Evolutionary conservation across 2,888 invertebrate species (phyloP), one percentile per base, ranked within the genome.

Genomic region (Halictus quadricinctus): DNA sequence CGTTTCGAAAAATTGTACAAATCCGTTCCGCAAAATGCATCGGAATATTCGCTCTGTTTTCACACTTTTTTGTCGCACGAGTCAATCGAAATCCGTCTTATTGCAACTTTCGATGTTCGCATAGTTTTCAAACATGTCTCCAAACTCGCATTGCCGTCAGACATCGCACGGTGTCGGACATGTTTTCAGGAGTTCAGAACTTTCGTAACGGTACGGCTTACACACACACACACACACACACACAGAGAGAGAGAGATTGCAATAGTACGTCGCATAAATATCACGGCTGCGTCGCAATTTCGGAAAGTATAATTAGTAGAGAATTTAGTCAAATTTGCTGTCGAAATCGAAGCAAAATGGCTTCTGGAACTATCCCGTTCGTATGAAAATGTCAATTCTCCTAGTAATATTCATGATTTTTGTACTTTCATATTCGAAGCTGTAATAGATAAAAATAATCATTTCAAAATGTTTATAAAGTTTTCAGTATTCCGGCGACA

Each of bases 41-140:
- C 4, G 1, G 6, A 50, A 50, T 5, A 48, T 10, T 12, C 58
- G 10, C 10, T n/a, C n/a, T n/a, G 10, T 7, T 29, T 12, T 15
- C 29, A 18, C 64, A 64, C 36, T 21, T 36, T 66, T 18, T 21
- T 41, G 21, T 8, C 66, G 10, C 36, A 4, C 66, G 36, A 66
- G 66, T 66, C 66, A 41, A 66, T 66, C 66, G 66, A 8, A 41
- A 36, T 66, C 18, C 66, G 41, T 66, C 66, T 66, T 66, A 66
- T 66, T 41, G 66, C 10, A 66, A 41, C 36, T 66, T 66, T 21
- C 66, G 36, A 41, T 36, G 66, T 36, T 66, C 4, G 36, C 66
- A 36, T 5, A 66, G 36, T 66, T 66, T 66, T 66, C 21, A 66
- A 66, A 21, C 66, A 66, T 66, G 66, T 66, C 18, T 10, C 36